Base-by-base conservation (phyloP, 2,888 invertebrate genomes). In the Dryocosmus kuriphilus region DNA sequence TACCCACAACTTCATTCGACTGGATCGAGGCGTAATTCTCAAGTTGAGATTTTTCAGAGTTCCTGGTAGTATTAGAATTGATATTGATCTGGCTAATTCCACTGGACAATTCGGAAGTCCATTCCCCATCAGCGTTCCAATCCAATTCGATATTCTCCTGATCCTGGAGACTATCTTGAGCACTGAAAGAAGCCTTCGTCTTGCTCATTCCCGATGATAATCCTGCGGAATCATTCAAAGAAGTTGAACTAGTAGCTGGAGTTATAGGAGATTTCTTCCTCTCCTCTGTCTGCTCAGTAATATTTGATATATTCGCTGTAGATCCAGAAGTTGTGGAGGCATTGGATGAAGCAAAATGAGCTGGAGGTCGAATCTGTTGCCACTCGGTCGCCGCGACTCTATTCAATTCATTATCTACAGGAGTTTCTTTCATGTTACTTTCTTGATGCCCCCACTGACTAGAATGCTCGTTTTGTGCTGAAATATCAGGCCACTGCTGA, bases 21-120 rank as follows among this genome's bases (percentile, higher is more conserved):
- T 62, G 61, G 7, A 32, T 30, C 32, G 22, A 22, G 14, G 9
- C 60, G 8, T 63, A n/a, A 63, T n/a, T 62, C n/a, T 63, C 32
- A 35, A 7, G 5, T 32, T 62, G 30, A 30, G 32, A 63, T 35
- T 63, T 63, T 32, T 63, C 63, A 8, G 35, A 35, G 22, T 22
- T 63, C n/a, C 14, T 63, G 11, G 22, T 14, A n/a, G 35, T 22
- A 63, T 22, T 32, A 35, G 71, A 2, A 71, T 74, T 79, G 30
- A 91, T 75, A 76, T 74, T 88, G 75, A 91, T 76, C 65, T 91
- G 89, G 75, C 85, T 84, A 1, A 91, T 81, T 38, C 83, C 85
- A 38, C 81, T 77, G 1, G 89, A 81, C 74, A 90, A 78, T 38
- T 90, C 89, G 5, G 81, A 79, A 0, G 81, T 41, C 87, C 86